Conservation (phyloP, 2,797 vertebrate species). For the Danio albolineatus region DNA sequence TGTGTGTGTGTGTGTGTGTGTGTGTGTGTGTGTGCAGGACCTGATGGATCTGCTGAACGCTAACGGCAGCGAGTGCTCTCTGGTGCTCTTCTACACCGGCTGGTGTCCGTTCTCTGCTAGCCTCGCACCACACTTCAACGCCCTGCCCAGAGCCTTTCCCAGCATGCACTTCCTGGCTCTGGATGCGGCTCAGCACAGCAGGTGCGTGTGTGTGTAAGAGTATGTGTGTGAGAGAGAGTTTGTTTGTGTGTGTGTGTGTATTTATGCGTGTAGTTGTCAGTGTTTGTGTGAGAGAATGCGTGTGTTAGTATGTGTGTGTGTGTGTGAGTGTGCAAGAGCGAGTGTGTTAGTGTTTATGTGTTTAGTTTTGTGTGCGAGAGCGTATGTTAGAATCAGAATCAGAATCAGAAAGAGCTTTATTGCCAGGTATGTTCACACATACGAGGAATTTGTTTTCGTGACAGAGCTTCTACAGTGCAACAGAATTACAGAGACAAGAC, state of each 20-base stretch:
- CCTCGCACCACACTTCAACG: slow-evolving; percentile 95
- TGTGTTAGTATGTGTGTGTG: no score
- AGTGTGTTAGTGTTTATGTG: no score
- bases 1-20: not conserved
- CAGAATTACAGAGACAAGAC: no score
- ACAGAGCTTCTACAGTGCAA: no score
- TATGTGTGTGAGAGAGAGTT: not conserved
- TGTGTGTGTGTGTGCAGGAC: slow-evolving; percentile 78
- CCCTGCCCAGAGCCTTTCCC: slow-evolving; percentile 91
- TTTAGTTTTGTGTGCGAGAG: no score
- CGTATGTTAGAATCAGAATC: no score
- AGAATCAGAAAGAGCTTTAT: no score
- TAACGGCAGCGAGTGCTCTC: slow-evolving; percentile 90
- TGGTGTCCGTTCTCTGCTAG: slow-evolving; percentile 97
- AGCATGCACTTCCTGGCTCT: slow-evolving; percentile 91
- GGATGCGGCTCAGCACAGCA: slow-evolving; percentile 98
- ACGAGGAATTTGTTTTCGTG: no score
- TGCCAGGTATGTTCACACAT: no score
- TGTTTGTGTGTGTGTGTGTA: not conserved
- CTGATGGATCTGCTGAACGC: slow-evolving; percentile 95
- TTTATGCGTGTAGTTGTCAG: no score
- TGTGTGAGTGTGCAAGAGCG: no score
- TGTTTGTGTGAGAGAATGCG: no score
- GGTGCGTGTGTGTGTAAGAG: slow-evolving; percentile 75
- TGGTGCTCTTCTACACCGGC: slow-evolving; percentile 93